Evolutionary conservation across 2,113 vertebrate species (phyloP).

Genomic region (Connochaetes taurinus): DNA sequence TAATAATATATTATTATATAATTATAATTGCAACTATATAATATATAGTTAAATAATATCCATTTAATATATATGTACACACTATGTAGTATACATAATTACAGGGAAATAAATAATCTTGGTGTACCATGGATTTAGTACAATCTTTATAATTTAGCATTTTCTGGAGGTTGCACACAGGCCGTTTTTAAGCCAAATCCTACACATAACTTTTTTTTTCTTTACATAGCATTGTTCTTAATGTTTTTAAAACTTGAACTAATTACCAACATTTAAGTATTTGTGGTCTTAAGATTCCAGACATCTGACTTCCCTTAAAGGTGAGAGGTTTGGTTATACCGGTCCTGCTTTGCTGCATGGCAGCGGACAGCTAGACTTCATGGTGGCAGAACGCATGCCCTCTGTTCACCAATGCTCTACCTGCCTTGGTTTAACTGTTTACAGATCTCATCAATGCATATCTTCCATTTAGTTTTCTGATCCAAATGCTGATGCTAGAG

Average conservation of each 20-base stretch:
- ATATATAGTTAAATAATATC: not conserved
- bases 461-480: not conserved
- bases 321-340: not conserved
- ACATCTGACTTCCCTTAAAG: not conserved
- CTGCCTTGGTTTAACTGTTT: not conserved
- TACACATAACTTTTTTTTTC: not conserved
- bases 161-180: not conserved
- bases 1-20: not conserved
- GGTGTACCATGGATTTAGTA: not conserved
- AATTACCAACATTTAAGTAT: not conserved
- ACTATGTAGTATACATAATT: not conserved
- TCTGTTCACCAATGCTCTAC: not conserved
- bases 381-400: not conserved
- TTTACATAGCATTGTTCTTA: not conserved
- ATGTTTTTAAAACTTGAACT: not conserved
- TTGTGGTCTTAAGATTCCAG: not conserved
- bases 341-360: not conserved
- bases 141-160: not conserved
- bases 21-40: not conserved
- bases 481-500: not conserved
- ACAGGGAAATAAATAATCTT: not conserved
- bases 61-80: not conserved
- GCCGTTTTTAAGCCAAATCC: not conserved
- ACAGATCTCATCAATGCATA: not conserved
- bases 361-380: not conserved